A percentile compares a stretch with the other conserved stretches of the same genome.
Evolutionary conservation across 2,113 vertebrate species (phyloP).

Genomic region (Carassius auratus): DNA sequence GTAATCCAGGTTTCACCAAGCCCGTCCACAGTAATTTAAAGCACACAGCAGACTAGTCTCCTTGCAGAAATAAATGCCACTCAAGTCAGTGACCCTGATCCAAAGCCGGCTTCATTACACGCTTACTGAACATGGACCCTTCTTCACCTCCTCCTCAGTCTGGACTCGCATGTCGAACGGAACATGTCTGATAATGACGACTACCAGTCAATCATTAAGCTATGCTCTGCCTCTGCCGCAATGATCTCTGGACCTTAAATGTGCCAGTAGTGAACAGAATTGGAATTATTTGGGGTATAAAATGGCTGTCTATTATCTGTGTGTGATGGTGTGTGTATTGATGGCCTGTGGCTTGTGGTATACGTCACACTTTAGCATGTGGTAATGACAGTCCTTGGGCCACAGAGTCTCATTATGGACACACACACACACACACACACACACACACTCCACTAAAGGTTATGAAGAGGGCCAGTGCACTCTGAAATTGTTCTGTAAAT

Average conservation of each 20-base stretch:
- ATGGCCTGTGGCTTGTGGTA: neutral
- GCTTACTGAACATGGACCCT: slow-evolving; percentile 48
- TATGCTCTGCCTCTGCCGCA: slow-evolving; percentile 31
- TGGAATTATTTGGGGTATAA: slow-evolving; percentile 12
- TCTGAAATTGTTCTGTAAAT: slow-evolving; percentile 27
- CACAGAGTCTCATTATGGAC: neutral
- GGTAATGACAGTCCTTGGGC: slow-evolving; percentile 5
- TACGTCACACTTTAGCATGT: slow-evolving; percentile 14
- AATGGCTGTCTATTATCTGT: slow-evolving; percentile 24
- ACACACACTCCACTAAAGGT: slow-evolving; percentile 21
- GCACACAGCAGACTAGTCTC: slow-evolving; percentile 23
- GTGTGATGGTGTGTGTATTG: slow-evolving; percentile 16
- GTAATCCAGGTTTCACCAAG: slow-evolving; percentile 21
- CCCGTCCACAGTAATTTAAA: slow-evolving; percentile 5
- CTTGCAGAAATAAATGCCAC: slow-evolving; percentile 39
- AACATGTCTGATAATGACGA: slow-evolving; percentile 35
- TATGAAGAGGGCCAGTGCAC: slow-evolving; percentile 27
- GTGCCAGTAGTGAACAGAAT: slow-evolving; percentile 13
- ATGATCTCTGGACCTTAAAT: slow-evolving; percentile 49
- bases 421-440: slow-evolving; percentile 2
- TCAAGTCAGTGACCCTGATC: slow-evolving; percentile 54
- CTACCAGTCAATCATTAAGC: slow-evolving; percentile 49
- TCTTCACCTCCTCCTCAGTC: slow-evolving; percentile 40
- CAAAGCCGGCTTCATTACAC: slow-evolving; percentile 54
- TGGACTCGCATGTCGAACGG: slow-evolving; percentile 32